phyloP scores from a whole-genome alignment of 2,113 vertebrate genomes.

The Zosterops borbonicus region DNA sequence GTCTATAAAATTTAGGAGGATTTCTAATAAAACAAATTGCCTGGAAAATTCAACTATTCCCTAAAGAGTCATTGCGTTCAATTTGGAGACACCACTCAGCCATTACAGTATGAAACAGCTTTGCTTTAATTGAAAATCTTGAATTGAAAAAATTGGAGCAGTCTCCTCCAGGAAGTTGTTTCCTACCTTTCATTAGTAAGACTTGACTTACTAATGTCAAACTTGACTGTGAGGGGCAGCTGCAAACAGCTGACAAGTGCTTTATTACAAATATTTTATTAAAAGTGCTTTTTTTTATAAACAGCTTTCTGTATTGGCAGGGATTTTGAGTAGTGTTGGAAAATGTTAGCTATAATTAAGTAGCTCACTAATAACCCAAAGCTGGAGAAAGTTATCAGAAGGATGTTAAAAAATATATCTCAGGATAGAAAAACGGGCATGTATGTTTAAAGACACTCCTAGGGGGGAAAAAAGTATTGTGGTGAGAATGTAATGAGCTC shows the following conservation, averaged over 20 bases:
- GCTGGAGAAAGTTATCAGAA: not conserved
- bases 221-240: not conserved
- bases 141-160: not conserved
- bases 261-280: not conserved
- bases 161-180: not conserved
- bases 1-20: not conserved
- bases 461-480: not conserved
- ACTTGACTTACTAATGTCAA: too few relatives aligned
- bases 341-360: conserved; percentile 10
- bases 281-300: not conserved
- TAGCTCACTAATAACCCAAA: conserved; percentile 15
- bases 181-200: not conserved
- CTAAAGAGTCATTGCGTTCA: not conserved
- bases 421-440: not conserved
- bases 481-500: conserved; percentile 38
- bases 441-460: not conserved
- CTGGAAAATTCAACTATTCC: not conserved
- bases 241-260: not conserved
- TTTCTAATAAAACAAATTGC: conserved; percentile 6
- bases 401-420: not conserved
- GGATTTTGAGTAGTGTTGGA: not conserved
- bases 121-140: conserved; percentile 6
- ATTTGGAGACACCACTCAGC: not conserved
- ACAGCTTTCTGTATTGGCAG: not conserved
- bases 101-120: not conserved